Percentiles rank a stretch among this genome's conserved stretches.
phyloP scores from a whole-genome alignment of 2,113 vertebrate genomes.

The Butorides virescens region DNA sequence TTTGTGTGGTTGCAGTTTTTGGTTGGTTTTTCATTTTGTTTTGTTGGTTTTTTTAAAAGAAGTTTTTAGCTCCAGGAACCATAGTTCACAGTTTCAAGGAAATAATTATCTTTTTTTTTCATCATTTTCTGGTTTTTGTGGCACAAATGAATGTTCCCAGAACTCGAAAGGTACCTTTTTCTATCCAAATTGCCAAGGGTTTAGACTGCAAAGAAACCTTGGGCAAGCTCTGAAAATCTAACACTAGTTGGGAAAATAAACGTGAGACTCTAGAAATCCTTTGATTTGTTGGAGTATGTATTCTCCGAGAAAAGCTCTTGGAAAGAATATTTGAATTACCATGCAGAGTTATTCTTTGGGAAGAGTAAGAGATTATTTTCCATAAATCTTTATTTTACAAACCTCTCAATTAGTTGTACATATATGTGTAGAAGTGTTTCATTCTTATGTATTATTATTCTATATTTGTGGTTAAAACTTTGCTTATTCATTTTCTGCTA shows the following conservation, averaged over 20 bases:
- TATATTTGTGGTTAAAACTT: not conserved
- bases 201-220: not conserved
- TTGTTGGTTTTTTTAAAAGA: too few species aligned
- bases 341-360: not conserved
- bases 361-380: not conserved
- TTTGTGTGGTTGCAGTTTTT: not conserved
- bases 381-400: not conserved
- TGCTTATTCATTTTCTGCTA: not conserved
- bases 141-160: not conserved
- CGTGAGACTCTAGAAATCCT: not conserved
- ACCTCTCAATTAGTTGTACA: not conserved
- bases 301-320: not conserved
- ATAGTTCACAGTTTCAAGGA: not conserved
- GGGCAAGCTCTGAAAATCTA: not conserved
- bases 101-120: not conserved
- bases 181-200: not conserved
- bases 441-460: not conserved
- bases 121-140: not conserved
- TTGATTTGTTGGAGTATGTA: not conserved
- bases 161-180: not conserved
- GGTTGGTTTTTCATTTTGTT: not conserved
- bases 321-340: not conserved
- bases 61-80: not conserved
- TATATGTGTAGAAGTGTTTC: not conserved
- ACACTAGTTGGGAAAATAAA: not conserved